Conservation (phyloP, 2,888 invertebrate species). For the Agapetus fuscipes region DNA sequence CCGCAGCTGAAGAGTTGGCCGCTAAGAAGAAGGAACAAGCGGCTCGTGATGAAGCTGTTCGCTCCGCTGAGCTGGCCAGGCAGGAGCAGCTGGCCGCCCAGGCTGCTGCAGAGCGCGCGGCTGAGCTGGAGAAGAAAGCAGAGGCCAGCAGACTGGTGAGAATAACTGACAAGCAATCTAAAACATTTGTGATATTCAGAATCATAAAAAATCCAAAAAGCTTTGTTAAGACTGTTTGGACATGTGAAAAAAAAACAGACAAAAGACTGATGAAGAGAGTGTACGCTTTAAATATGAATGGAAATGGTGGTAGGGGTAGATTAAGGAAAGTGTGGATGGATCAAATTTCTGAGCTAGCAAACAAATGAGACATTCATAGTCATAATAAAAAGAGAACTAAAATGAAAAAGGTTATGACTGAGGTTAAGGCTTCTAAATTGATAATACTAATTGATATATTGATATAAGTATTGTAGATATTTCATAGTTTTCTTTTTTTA, state of each 20-base stretch:
- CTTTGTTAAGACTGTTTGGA: too few species aligned
- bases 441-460: too few species aligned
- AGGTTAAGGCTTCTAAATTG: background rate
- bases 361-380: too few species aligned
- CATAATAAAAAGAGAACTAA: too few species aligned
- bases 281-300: too few species aligned
- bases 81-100: constrained; percentile 36
- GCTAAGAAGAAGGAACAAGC: constrained; percentile 46
- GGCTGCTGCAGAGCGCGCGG: constrained; percentile 37
- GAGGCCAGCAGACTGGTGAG: constrained; percentile 23
- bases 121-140: constrained; percentile 26
- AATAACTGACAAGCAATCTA: too few species aligned
- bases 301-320: background rate
- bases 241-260: too few species aligned
- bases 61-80: constrained; percentile 41
- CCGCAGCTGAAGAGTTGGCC: constrained; percentile 47
- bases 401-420: too few species aligned
- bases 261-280: too few species aligned
- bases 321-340: too few species aligned
- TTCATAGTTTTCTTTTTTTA: background rate
- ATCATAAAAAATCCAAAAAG: background rate
- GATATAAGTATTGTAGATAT: too few species aligned
- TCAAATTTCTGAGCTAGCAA: too few species aligned
- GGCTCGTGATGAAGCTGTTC: constrained; percentile 40
- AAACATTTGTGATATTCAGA: background rate